Evolutionary conservation across 2,113 vertebrate genomes (phyloP).

Genomic region (Lates calcarifer): DNA sequence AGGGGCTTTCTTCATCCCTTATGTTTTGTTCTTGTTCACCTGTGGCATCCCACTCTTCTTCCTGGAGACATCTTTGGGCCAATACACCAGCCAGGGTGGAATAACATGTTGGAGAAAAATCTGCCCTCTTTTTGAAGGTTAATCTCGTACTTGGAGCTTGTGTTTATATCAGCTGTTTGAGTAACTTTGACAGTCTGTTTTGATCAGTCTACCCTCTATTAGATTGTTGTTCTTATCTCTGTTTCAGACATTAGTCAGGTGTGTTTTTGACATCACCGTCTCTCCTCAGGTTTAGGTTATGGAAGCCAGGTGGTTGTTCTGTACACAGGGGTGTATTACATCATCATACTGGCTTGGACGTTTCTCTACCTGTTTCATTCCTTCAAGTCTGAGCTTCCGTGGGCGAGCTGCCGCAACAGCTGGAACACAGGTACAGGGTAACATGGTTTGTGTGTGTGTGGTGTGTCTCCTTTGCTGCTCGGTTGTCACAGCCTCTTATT

Average conservation of each 20-base stretch:
- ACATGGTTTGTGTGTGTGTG: not conserved
- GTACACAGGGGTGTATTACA: slow-evolving; percentile 88
- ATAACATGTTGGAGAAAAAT: slow-evolving; percentile 87
- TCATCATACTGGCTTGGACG: slow-evolving; percentile 95
- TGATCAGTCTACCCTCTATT: not conserved
- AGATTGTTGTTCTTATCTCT: not conserved
- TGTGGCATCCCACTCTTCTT: slow-evolving; percentile 86
- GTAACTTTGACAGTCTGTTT: no score
- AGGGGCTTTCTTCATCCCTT: slow-evolving; percentile 86
- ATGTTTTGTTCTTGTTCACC: slow-evolving; percentile 83
- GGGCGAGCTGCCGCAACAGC: slow-evolving; percentile 90
- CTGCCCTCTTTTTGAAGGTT: slow-evolving; percentile 87
- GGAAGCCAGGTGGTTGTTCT: slow-evolving; percentile 83
- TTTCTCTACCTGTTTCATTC: slow-evolving; percentile 95
- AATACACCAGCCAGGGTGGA: slow-evolving; percentile 86
- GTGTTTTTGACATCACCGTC: slow-evolving; percentile 8
- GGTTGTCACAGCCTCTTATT: not conserved
- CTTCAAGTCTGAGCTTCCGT: slow-evolving; percentile 90
- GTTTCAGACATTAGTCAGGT: not conserved
- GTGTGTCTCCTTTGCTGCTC: not conserved
- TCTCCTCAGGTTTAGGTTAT: slow-evolving; percentile 80
- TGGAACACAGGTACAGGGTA: slow-evolving; percentile 93
- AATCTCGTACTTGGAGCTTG: not conserved
- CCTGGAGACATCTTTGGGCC: slow-evolving; percentile 85
- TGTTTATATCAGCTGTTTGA: no score